phyloP scores from a whole-genome alignment of 2,888 invertebrate species.

The Bimastos eiseni region DNA sequence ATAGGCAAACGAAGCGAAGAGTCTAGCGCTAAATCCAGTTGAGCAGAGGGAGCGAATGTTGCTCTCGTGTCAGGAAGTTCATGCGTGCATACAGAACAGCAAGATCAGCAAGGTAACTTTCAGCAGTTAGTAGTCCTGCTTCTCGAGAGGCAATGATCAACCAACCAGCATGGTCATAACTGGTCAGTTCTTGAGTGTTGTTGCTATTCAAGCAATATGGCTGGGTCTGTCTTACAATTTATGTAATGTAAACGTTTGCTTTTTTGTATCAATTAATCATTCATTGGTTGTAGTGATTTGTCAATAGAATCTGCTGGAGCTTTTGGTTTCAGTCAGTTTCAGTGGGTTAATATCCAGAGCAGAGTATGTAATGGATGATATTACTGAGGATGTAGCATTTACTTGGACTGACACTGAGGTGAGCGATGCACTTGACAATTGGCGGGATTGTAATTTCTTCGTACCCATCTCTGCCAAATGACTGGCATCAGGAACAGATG shows the following conservation, averaged over 20 bases:
- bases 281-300: too few species aligned
- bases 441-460: too few species aligned
- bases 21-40: conserved; percentile 17
- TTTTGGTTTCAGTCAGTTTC: neutral
- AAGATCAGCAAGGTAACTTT: conserved; percentile 20
- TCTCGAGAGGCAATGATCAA: neutral
- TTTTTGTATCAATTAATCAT: too few species aligned
- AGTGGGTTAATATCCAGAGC: neutral
- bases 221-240: neutral
- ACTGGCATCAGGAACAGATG: too few species aligned
- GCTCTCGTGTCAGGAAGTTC: neutral
- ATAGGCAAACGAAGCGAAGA: neutral
- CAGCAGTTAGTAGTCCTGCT: neutral
- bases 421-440: too few species aligned
- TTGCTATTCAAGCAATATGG: neutral
- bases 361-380: neutral
- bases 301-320: too few species aligned
- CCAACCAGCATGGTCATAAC: neutral
- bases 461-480: too few species aligned
- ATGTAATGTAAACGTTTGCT: neutral
- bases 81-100: conserved; percentile 19
- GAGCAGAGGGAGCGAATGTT: neutral
- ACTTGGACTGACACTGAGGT: too few species aligned
- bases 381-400: too few species aligned
- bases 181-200: neutral